Evolutionary conservation across 2,797 vertebrate genomes (phyloP).

Genomic region (Peromyscus melanophrys): DNA sequence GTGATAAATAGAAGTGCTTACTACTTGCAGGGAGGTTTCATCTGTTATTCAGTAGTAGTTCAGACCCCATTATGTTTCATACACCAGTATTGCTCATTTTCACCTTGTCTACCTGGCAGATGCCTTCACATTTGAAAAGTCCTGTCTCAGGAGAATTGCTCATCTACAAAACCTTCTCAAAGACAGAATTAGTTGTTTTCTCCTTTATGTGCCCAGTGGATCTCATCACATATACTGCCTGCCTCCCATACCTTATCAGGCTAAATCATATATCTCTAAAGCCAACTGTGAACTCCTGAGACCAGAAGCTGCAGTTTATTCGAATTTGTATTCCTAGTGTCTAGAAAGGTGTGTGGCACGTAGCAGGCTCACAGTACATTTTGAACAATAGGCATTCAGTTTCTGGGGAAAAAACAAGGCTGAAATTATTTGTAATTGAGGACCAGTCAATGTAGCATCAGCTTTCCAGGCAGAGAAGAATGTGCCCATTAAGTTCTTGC

Average conservation of each 20-base stretch:
- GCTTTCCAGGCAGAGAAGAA: background rate
- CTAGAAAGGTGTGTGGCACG: background rate
- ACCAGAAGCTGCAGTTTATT: background rate
- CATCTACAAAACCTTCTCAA: background rate
- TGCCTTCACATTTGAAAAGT: constrained; percentile 5
- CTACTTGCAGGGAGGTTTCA: background rate
- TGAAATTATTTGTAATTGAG: constrained; percentile 24
- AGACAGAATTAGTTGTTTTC: background rate
- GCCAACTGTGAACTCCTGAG: background rate
- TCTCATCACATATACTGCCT: background rate
- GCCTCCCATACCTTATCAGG: background rate
- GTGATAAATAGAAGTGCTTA: background rate
- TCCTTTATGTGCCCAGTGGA: background rate
- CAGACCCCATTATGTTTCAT: background rate
- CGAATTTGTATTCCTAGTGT: background rate
- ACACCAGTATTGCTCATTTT: background rate
- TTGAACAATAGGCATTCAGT: constrained; percentile 8
- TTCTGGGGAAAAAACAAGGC: constrained; percentile 14
- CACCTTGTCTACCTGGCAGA: background rate
- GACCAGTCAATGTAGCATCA: background rate
- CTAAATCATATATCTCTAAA: constrained; percentile 14
- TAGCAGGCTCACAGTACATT: constrained; percentile 16
- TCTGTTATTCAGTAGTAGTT: background rate
- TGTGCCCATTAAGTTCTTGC: constrained; percentile 1
- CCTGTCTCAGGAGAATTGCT: background rate